Conservation (phyloP, 2,797 vertebrate genomes). For the Coendou prehensilis region DNA sequence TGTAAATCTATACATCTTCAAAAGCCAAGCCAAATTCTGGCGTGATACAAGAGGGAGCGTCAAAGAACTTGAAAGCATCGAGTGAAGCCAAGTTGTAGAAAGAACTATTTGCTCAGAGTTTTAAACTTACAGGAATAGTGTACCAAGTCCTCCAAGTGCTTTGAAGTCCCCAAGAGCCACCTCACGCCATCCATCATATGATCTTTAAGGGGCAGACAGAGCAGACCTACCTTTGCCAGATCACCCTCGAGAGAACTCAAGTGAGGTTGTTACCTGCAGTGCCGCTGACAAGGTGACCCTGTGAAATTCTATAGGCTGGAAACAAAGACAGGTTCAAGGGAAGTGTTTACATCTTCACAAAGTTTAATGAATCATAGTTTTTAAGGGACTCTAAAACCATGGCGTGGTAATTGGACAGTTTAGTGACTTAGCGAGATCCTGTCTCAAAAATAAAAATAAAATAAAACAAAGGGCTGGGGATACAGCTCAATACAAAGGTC, state of each 20-base stretch:
- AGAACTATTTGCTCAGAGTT: neutral
- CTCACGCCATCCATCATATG: neutral
- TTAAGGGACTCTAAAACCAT: neutral
- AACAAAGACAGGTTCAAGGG: neutral
- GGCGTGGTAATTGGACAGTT: neutral
- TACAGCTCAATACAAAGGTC: neutral
- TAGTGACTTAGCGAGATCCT: neutral
- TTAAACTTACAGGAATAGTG: neutral
- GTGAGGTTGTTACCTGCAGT: neutral
- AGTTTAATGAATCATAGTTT: neutral
- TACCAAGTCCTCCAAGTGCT: neutral
- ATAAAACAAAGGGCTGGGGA: neutral
- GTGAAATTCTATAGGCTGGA: neutral
- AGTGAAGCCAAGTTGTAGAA: neutral
- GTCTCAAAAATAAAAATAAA: neutral
- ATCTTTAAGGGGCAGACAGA: neutral
- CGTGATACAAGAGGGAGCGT: neutral
- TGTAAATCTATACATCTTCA: neutral
- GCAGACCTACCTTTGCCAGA: neutral
- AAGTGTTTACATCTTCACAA: neutral
- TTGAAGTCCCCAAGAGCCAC: neutral
- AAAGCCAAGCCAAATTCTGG: neutral
- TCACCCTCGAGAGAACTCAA: neutral
- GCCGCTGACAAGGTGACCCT: neutral
- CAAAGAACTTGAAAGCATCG: neutral